Evolutionary conservation across 2,113 vertebrate genomes (phyloP).

Genomic region (Murina feae): DNA sequence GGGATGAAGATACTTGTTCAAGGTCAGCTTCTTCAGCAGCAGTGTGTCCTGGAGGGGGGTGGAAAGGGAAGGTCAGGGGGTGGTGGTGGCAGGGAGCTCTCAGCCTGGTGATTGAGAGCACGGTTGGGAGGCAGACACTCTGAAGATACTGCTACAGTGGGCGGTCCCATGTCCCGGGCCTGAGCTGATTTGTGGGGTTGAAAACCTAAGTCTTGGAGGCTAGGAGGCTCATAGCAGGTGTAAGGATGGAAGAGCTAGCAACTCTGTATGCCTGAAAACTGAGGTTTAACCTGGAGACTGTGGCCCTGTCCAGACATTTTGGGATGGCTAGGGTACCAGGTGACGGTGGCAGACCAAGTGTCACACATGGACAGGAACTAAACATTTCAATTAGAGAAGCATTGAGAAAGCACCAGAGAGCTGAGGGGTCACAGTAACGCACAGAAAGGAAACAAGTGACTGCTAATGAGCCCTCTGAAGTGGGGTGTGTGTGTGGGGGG

Average conservation of each 20-base stretch:
- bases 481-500: too few relatives aligned
- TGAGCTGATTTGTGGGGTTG: neutral
- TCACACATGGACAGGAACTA: neutral
- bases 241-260: neutral
- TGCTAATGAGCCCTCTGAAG: neutral
- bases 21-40: constrained; percentile 19
- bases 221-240: neutral
- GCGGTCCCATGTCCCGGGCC: accelerated
- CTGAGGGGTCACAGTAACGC: neutral
- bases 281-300: neutral
- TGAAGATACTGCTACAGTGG: neutral
- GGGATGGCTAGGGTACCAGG: neutral
- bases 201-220: neutral
- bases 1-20: neutral
- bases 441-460: neutral
- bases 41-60: neutral
- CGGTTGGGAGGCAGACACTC: neutral
- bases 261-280: neutral
- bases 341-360: neutral
- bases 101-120: neutral
- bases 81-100: neutral
- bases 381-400: neutral
- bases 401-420: neutral
- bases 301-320: neutral
- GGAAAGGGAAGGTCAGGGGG: neutral